Conservation (phyloP, 2,797 vertebrate genomes). For the Tolypeutes matacus region DNA sequence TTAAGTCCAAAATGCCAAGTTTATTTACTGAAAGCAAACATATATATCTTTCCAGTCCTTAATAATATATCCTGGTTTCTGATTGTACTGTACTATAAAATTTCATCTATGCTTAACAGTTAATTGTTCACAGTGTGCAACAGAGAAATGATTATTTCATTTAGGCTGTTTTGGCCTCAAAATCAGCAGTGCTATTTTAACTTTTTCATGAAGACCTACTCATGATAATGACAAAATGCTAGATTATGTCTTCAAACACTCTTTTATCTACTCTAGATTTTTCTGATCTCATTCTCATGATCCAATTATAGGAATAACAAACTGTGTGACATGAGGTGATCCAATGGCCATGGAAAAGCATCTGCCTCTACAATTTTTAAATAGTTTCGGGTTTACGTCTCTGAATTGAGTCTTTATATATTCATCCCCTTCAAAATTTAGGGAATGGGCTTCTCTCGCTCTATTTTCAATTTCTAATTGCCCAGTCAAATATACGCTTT, state of each 20-base stretch:
- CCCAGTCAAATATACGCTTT: not conserved
- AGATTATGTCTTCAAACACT: not conserved
- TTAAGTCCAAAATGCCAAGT: conserved; percentile 45
- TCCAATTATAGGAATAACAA: not conserved
- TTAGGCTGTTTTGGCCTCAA: conserved; percentile 46
- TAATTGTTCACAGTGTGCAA: not conserved
- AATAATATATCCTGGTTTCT: not conserved
- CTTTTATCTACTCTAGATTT: conserved; percentile 6
- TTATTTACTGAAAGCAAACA: conserved; percentile 12
- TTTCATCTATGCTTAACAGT: not conserved
- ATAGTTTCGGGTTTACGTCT: not conserved
- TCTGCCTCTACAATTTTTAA: not conserved
- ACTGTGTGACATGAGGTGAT: not conserved
- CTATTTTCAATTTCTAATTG: not conserved
- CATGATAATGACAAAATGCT: not conserved
- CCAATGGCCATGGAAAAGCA: not conserved
- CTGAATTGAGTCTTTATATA: not conserved
- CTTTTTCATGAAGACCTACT: not conserved
- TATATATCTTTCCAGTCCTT: not conserved
- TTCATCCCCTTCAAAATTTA: not conserved
- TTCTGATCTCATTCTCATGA: not conserved
- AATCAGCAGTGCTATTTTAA: not conserved
- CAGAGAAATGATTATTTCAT: not conserved
- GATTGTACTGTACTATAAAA: not conserved
- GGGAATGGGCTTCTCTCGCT: not conserved